These are phyloP conservation scores for Sphyrna mokarran DNA, from an alignment of 2,113 vertebrate species.

Conservation along the genomic window DNA sequence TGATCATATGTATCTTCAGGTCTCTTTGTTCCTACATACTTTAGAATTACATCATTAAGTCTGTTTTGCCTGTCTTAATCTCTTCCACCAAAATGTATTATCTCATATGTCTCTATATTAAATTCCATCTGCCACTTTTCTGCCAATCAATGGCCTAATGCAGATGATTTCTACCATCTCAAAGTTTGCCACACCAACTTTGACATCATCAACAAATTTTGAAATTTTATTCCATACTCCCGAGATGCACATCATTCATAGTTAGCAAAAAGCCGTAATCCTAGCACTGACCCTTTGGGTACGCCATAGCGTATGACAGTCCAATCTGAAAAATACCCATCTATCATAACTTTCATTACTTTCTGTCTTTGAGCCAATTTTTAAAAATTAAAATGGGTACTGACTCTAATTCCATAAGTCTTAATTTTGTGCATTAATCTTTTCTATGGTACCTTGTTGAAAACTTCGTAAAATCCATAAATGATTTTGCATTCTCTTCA, in stretches of 20 bases:
- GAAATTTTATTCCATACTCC: background rate
- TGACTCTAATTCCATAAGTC: background rate
- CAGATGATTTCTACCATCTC: background rate
- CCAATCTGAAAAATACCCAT: background rate
- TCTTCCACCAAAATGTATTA: too few species aligned
- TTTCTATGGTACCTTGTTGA: background rate
- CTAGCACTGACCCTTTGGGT: background rate
- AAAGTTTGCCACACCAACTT: background rate
- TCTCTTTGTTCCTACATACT: too few species aligned
- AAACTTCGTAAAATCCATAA: background rate
- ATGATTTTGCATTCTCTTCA: too few species aligned
- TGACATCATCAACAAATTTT: background rate
- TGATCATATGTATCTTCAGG: too few species aligned
- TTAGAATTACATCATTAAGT: too few species aligned
- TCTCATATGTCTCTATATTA: too few species aligned
- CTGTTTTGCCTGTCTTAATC: too few species aligned
- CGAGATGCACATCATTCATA: background rate
- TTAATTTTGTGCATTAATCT: background rate
- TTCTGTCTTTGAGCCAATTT: background rate
- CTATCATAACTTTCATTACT: background rate
- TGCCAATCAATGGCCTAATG: background rate
- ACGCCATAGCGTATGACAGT: too few species aligned
- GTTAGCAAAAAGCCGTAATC: background rate
- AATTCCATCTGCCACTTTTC: too few species aligned
- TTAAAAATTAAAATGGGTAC: background rate